Evolutionary conservation across 1,140 invertebrate genomes (phyloP), one percentile per base, ranked within the genome.

Genomic region (Drosophila albomicans): DNA sequence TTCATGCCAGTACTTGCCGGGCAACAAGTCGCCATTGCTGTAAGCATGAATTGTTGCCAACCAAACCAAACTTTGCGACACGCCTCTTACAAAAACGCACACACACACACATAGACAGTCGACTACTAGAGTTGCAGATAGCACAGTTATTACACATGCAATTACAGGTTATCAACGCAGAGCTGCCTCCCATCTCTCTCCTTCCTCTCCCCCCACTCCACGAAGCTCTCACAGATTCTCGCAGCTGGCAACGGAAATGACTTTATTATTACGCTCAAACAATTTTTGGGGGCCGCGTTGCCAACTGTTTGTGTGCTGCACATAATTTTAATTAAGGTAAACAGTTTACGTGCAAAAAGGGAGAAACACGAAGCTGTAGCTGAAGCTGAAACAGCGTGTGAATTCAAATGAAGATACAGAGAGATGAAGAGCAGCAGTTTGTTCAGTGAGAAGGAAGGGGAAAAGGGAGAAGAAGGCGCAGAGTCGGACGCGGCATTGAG

Each of bases 321-420:
- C 65, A 78, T 78, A 75, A 78, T 78, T 81, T 81, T 81, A 81
- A 81, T 81, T 81, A 81, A 81, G 78, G 75, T 78, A 81, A 81
- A 81, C 78, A 81, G 76, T 81, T 81, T 78, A 75, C 69, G 45
- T 62, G 74, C 48, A 61, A 75, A 25, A 71, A 41, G 56, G 41
- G 48, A 56, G 43, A 48, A 49, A 16, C 30, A 48, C 25, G 38
- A 35, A 30, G 35, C 20, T 16, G 5, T 20, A 66, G 16, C 65
- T 10, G 30, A 49, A 72, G 30, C 20, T 16, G 51, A 57, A 70
- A 51, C 66, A 70, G 72, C 72, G 58, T 70, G 72, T 75, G 66
- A 70, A 75, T 70, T 70, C 66, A 75, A 75, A 75, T 75, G 72
- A 75, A 70, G 66, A 75, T 63, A 59, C 59, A 45, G 28, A 43